Base-by-base conservation (phyloP, 2,113 vertebrate genomes). In the Lathamus discolor region DNA sequence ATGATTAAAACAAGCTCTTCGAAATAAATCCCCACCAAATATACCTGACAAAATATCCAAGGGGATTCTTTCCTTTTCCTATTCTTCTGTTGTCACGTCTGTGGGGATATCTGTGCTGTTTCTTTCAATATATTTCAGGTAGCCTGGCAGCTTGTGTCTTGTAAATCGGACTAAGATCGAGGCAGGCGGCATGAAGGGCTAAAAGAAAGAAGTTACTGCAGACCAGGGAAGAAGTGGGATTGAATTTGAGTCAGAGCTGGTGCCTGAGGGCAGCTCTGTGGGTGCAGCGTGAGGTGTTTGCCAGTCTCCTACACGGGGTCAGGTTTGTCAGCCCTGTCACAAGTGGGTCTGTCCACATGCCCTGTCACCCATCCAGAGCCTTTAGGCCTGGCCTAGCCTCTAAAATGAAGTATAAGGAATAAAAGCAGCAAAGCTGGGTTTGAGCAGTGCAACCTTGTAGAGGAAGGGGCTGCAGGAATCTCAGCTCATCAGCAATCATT, bases 401-500 rank as follows among this genome's bases (percentile, higher is more conserved):
- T 81, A 35, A 59, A 64, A 46, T 23, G 5, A 52, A 69, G 63
- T 69, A 37, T 16, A 63, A 76, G 20, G 55, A 41, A 64, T 27
- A 70, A 76, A 89, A 76, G 57, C 37, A 59, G 43, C 33, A 55
- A 81, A 70, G 35, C 5, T 28, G 10, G 6, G 49, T 23, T 28
- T 11, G 17, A 68, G 31, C 22, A 49, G 10, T 6, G 31, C 14
- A 17, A 16, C 1, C 39, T 24, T 1, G 13, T 23, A 35, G 37
- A 41, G 10, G 37, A 76, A 69, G 43, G 24, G 49, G 33, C 43
- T 64, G 37, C 0, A 3, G 55, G 43, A 57, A 18, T 19, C 28
- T 39, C 0, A 1, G 14, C 24, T 14, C 1, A 0, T 23, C 37
- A 20, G 28, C 1, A 0, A 70, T 64, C 25, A 10, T 57, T 54